These are phyloP conservation scores for Erpobdella octoculata DNA, from an alignment of 2,888 invertebrate genomes.

Conservation along the genomic window DNA sequence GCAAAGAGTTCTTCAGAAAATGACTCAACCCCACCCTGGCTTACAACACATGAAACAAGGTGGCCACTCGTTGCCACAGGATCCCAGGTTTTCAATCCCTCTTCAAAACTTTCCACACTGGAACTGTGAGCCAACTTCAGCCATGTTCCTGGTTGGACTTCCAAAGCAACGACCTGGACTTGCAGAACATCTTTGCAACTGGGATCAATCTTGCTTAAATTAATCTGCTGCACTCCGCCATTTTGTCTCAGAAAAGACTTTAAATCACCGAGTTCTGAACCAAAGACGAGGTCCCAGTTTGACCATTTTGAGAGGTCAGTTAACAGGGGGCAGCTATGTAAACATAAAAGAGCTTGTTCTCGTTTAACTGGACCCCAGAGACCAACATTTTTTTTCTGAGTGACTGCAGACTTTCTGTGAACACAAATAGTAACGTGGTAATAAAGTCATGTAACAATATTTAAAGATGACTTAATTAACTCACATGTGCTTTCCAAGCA, in stretches of 20 bases:
- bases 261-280: constrained; percentile 46
- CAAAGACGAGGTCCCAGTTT: constrained; percentile 48
- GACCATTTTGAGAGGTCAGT: constrained; percentile 46
- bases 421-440: not conserved
- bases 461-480: not conserved
- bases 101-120: constrained; percentile 41
- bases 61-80: constrained; percentile 42
- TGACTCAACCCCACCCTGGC: constrained; percentile 43
- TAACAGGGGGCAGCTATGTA: constrained; percentile 48
- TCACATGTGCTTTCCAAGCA: not conserved
- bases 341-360: constrained; percentile 45
- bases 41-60: constrained; percentile 46
- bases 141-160: constrained; percentile 43
- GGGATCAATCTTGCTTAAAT: not conserved
- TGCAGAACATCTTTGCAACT: not conserved
- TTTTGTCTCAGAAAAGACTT: constrained; percentile 47
- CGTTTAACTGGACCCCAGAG: constrained; percentile 44
- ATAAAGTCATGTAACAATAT: not conserved
- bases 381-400: constrained; percentile 39
- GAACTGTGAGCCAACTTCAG: constrained; percentile 44
- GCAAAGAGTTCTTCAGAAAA: constrained; percentile 45
- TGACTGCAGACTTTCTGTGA: not conserved
- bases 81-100: constrained; percentile 39
- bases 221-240: constrained; percentile 41
- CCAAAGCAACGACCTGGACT: constrained; percentile 42